A percentile compares a stretch with the other conserved stretches of the same genome.
Conservation (phyloP, 2,113 vertebrate species). For the Gila orcuttii region DNA sequence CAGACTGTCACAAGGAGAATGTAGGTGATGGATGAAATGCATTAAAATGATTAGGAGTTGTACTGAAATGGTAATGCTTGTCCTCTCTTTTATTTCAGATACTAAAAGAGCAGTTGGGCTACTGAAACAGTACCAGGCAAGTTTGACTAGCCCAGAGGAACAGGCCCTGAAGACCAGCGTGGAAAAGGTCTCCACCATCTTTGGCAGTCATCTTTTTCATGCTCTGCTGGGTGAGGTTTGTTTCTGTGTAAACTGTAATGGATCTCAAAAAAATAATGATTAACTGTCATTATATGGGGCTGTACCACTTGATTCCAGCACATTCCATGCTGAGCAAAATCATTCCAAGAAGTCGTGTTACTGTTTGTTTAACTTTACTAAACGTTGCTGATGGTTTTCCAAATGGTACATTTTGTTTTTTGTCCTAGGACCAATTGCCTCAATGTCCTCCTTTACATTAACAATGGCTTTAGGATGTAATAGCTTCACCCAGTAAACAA, state of each 20-base stretch:
- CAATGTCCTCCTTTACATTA: neutral
- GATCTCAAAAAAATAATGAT: conserved; percentile 22
- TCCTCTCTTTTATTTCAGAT: conserved; percentile 73
- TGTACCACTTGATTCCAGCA: neutral
- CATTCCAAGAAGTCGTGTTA: neutral
- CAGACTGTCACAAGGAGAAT: neutral
- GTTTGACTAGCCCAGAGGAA: conserved; percentile 80
- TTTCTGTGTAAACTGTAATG: conserved; percentile 33
- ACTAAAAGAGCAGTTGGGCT: conserved; percentile 83
- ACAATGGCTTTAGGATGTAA: neutral
- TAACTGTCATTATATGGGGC: conserved; percentile 21
- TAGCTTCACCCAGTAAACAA: neutral
- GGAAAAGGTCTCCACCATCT: conserved; percentile 82
- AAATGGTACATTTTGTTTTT: neutral
- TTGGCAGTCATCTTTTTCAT: conserved; percentile 86
- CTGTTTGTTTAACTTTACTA: neutral
- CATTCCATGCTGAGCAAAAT: conserved; percentile 2
- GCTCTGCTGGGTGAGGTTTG: conserved; percentile 84
- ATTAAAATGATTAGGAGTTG: neutral
- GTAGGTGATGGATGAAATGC: neutral
- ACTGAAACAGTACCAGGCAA: conserved; percentile 83
- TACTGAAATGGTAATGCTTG: conserved; percentile 39
- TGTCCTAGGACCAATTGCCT: neutral
- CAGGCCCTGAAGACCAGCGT: conserved; percentile 82
- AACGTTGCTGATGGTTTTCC: neutral